A percentile compares a stretch with the other conserved stretches of the same genome.
Evolutionary conservation across 2,888 invertebrate species (phyloP).

Genomic region (Oscheius sp.): DNA sequence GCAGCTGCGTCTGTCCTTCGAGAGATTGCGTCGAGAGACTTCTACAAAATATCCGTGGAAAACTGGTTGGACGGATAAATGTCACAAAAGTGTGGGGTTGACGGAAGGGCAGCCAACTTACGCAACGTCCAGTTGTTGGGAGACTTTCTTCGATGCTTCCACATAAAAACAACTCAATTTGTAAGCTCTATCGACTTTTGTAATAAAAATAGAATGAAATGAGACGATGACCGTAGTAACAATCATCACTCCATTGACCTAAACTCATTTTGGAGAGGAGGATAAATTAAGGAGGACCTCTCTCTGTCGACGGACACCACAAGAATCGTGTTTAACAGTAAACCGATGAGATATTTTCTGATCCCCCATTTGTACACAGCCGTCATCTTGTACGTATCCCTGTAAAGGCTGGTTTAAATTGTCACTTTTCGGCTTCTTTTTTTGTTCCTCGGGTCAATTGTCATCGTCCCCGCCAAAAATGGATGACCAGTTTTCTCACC

Average conservation of each 20-base stretch:
- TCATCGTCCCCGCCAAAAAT: no score
- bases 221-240: constrained; percentile 69
- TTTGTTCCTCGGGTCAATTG: background rate
- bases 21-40: constrained; percentile 64
- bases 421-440: background rate
- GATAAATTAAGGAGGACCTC: constrained; percentile 49
- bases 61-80: constrained; percentile 22
- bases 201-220: constrained; percentile 72
- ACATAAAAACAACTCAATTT: constrained; percentile 70
- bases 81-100: constrained; percentile 12
- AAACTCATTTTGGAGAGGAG: constrained; percentile 6
- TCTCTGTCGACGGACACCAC: constrained; percentile 68
- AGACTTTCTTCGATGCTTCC: constrained; percentile 66
- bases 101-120: constrained; percentile 30
- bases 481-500: constrained; percentile 42
- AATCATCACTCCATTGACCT: constrained; percentile 68
- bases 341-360: constrained; percentile 56
- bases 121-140: constrained; percentile 67
- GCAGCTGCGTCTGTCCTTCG: constrained; percentile 63
- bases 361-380: constrained; percentile 55
- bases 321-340: constrained; percentile 66
- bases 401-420: constrained; percentile 16
- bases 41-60: constrained; percentile 42
- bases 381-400: constrained; percentile 53
- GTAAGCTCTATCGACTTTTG: constrained; percentile 71